Percentiles rank a stretch among this genome's conserved stretches.
Evolutionary conservation across 2,797 vertebrate genomes (phyloP).

Genomic region (Falco berigora): DNA sequence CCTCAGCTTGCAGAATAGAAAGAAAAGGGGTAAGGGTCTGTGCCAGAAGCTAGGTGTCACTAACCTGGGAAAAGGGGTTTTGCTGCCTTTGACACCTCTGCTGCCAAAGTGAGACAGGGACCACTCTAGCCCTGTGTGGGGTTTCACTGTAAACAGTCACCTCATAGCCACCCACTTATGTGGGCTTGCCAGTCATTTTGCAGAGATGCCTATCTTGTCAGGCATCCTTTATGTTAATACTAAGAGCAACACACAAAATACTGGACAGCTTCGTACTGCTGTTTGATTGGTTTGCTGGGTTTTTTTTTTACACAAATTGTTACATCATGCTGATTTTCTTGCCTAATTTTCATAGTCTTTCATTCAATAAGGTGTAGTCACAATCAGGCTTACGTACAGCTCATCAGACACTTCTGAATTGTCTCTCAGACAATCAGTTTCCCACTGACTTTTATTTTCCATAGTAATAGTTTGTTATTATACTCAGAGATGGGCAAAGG

Average conservation of each 20-base stretch:
- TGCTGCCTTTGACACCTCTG: background rate
- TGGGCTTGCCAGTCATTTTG: background rate
- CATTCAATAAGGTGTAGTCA: background rate
- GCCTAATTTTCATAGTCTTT: background rate
- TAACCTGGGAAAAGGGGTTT: background rate
- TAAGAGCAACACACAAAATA: background rate
- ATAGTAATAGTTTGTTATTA: background rate
- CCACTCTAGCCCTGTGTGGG: background rate
- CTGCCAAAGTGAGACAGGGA: background rate
- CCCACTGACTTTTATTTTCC: background rate
- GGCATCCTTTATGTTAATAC: background rate
- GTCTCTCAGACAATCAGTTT: background rate
- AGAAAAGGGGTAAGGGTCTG: background rate
- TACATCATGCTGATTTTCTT: background rate
- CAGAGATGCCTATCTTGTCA: background rate
- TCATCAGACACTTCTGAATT: background rate
- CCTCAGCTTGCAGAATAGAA: background rate
- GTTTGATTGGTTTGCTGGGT: no score
- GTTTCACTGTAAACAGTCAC: background rate
- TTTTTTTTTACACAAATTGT: background rate
- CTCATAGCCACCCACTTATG: background rate
- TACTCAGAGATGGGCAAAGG: background rate
- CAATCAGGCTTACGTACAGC: background rate
- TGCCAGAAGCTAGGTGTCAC: background rate
- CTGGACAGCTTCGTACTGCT: background rate